Base-by-base conservation (phyloP, 53 echinoderm and acorn worm species). In the Holothuria scabra region DNA sequence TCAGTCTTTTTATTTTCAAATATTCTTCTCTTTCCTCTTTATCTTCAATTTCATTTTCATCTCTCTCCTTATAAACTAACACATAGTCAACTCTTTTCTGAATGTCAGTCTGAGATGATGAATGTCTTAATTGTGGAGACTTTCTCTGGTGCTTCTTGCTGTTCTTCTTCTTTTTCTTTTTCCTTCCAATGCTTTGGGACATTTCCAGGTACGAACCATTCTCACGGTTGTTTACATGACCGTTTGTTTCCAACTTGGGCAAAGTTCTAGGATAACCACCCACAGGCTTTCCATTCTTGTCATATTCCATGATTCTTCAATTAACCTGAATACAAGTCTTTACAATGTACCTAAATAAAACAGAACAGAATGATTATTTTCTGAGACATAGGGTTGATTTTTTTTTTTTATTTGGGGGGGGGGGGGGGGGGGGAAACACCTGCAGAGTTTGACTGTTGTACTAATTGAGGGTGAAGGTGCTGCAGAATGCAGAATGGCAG, bases 41-140 rank as follows among this genome's bases (percentile, higher is more conserved):
- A 30, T 83, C 66, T 30, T 90, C 85, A 23, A 84, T 68, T 19
- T 86, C 89, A 18, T 68, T 58, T 20, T 76, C 87, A 28, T 90
- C 91, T 20, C 74, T 87, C 41, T 80, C 66, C 71, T 91, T 82
- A 85, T 87, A 90, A 28, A 91, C 88, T 56, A 93, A 67, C 13
- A 93, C 84, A 64, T 88, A 93, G 71, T 93, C 93, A 22, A 93
- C 90, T 60, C 93, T 66, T 79, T 86, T 90, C 46, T 87, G 81
- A 12, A 87, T 28, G 20, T 66, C 62, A 11, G 63, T 85, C 62
- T 86, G 85, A 9, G 82, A 22, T 8, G 85, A 84, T 26, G 69
- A 16, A 48, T 64, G 35, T 38, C 79, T 26, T 56, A 83, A 35
- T 25, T 71, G n/a, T 24, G 70, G 67, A 12, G 83, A 76, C 31